Base-by-base conservation (phyloP, 2,797 vertebrate genomes). In the Odontamblyopus lacepedii region DNA sequence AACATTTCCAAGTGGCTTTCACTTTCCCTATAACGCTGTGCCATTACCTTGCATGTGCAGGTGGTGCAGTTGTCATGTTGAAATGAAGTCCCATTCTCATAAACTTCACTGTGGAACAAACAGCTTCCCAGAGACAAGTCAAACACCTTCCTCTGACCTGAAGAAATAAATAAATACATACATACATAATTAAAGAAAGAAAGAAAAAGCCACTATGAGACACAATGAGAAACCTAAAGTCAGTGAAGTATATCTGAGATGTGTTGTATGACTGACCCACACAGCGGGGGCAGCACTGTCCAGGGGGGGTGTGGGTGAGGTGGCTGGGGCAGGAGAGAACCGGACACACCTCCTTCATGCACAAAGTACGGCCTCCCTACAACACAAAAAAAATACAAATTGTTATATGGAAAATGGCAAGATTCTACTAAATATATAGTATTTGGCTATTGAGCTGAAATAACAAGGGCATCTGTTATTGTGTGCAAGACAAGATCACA, bases 131-230 rank as follows among this genome's bases (percentile, higher is more conserved):
- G 91, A 1, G 95, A 96, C 75, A 99, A 92, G 85, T 99, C 97
- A 77, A 99, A 99, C 78, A 99, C 98, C 88, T 97, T 98, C 91
- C 98, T 96, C 93, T 99, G 98, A 78, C 97, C 98, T 99, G 35
- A 38, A 38, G 2, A 38, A 38, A 9, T 9, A 8, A 38, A 38
- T 35, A 35, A 35, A 32, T 4, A 32, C 4, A 32, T 5, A 32
- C 2, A 30, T 30, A 30, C 29, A 30, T 2, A 30, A 30, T 2
- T 30, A 30, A 32, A 32, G 73, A 35, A 70, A 56, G 48, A 44
- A 18, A 71, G 6, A 30, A 1, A 63, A 44, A 23, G 23, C 8
- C 11, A 63, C 19, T 1, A 67, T 18, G n/a, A 16, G 19, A 65
- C 9, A 57, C 78, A 26, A 6, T 29, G 32, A 41, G 26, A 59